phyloP scores from a whole-genome alignment of 2,113 vertebrate genomes.

The Emydocephalus ijimae region DNA sequence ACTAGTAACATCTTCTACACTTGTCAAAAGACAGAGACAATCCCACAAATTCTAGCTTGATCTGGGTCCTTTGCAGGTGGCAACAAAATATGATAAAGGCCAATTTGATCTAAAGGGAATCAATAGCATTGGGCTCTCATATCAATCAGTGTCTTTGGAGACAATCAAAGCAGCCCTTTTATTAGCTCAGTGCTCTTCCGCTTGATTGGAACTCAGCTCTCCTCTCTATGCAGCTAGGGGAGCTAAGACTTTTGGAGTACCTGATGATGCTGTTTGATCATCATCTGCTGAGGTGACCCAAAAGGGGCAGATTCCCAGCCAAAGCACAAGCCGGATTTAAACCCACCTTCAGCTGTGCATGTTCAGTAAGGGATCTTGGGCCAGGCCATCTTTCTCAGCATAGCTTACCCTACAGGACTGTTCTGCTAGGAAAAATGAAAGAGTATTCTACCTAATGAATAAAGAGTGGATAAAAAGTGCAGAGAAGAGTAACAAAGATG shows the following conservation, averaged over 20 bases:
- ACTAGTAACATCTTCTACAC: not conserved
- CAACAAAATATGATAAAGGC: not conserved
- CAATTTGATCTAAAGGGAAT: not conserved
- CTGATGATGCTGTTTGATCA: not conserved
- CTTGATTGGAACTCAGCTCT: not conserved
- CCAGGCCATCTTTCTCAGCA: not conserved
- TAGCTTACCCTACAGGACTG: not conserved
- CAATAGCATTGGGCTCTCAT: not conserved
- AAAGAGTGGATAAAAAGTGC: too few species aligned
- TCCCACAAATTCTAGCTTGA: too few species aligned
- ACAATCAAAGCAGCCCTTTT: not conserved
- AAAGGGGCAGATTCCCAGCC: not conserved
- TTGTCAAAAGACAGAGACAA: not conserved
- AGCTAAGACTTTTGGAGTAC: not conserved
- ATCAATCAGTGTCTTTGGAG: not conserved
- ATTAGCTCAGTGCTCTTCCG: not conserved
- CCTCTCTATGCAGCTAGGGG: not conserved
- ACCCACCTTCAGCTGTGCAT: not conserved
- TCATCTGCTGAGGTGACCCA: not conserved
- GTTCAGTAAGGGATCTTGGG: not conserved
- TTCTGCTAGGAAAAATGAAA: not conserved
- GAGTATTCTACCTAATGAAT: not conserved
- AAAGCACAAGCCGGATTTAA: not conserved
- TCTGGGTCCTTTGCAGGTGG: not conserved
- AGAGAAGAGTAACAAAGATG: too few species aligned